phyloP scores from a whole-genome alignment of 2,797 vertebrate genomes.

The Sternotherus odoratus region DNA sequence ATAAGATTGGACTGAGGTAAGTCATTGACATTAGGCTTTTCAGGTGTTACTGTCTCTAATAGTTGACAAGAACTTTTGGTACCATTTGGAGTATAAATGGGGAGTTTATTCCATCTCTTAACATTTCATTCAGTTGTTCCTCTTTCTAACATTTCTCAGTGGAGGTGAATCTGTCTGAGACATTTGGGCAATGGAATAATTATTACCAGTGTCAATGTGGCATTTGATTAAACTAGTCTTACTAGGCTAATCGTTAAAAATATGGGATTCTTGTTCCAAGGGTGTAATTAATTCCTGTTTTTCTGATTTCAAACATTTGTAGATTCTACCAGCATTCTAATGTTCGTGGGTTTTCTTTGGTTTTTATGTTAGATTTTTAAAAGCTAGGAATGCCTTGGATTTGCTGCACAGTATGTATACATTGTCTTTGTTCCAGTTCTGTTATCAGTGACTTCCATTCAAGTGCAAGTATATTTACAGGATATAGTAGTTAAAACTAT shows the following conservation, averaged over 20 bases:
- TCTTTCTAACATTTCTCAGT: background rate
- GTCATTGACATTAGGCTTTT: constrained; percentile 19
- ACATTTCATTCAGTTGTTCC: background rate
- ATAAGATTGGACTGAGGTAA: constrained; percentile 20
- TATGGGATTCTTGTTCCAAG: constrained; percentile 29
- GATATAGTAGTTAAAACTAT: background rate
- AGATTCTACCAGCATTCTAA: constrained; percentile 5
- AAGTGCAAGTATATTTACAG: background rate
- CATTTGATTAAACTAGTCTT: constrained; percentile 54
- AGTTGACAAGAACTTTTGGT: background rate
- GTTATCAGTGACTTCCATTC: background rate
- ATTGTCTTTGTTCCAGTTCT: background rate
- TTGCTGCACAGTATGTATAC: background rate
- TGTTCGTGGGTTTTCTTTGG: background rate
- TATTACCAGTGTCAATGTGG: background rate
- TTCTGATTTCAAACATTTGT: constrained; percentile 35
- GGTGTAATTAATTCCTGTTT: constrained; percentile 26
- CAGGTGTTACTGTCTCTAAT: background rate
- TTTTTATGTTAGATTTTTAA: background rate
- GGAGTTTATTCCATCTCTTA: background rate
- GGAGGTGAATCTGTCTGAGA: constrained; percentile 1
- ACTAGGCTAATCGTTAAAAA: constrained; percentile 43
- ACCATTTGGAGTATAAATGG: background rate
- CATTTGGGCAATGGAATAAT: background rate
- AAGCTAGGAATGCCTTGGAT: background rate